Percentiles rank a stretch among this genome's conserved stretches.
Evolutionary conservation across 2,113 vertebrate species (phyloP).

Genomic region (Leiothrix lutea): DNA sequence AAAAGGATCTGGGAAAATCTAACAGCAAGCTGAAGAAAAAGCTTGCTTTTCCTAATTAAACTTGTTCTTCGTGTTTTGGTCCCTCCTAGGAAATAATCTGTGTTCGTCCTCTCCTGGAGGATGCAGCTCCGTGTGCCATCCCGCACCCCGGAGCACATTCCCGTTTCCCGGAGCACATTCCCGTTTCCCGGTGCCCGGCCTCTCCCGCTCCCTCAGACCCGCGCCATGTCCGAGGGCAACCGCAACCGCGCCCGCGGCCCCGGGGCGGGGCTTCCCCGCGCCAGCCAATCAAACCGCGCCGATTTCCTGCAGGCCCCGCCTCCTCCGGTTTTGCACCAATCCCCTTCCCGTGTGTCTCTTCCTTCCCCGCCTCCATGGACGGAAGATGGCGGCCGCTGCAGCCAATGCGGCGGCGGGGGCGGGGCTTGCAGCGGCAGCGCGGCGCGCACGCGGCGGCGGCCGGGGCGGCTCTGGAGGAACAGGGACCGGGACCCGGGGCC

Average conservation of each 20-base stretch:
- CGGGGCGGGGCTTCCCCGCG: not conserved
- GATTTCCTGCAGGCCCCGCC: accelerated
- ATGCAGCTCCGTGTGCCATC: accelerated
- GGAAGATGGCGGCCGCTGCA: not conserved
- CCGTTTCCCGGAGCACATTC: no score
- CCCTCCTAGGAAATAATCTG: no score
- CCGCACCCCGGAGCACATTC: no score
- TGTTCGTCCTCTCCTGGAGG: not conserved
- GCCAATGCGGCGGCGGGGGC: not conserved
- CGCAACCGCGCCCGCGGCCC: no score
- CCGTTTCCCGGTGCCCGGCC: not conserved
- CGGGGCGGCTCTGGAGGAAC: not conserved
- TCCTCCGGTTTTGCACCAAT: accelerated
- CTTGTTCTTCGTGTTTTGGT: no score
- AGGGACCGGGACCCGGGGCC: accelerated
- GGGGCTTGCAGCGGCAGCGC: not conserved
- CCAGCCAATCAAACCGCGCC: not conserved
- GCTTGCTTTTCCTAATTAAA: no score
- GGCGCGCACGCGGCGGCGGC: not conserved
- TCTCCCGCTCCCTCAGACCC: not conserved
- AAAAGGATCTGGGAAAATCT: not conserved
- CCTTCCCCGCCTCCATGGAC: not conserved
- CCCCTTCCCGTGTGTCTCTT: not conserved
- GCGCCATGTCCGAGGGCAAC: not conserved
- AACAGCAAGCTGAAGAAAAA: not conserved